Conservation (phyloP, 1,140 invertebrate genomes). For the Leptopilina clavipes region DNA sequence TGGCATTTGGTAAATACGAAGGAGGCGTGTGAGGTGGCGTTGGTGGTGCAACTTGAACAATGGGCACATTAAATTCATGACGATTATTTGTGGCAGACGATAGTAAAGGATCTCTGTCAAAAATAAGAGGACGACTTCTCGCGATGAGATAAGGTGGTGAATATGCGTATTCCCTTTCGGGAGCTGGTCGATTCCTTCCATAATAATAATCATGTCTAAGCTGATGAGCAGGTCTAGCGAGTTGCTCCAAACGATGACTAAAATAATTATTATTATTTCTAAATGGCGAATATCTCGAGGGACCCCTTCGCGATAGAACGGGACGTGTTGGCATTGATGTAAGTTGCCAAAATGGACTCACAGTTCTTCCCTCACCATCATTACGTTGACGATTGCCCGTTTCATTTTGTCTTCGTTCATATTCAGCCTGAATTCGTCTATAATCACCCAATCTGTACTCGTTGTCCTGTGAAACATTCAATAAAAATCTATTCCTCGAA, state of each 20-base stretch:
- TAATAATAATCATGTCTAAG: conserved; percentile 5
- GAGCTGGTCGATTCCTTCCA: conserved; percentile 47
- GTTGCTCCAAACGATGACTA: conserved; percentile 11
- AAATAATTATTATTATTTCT: conserved; percentile 29
- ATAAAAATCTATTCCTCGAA: conserved; percentile 27
- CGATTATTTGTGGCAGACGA: neutral
- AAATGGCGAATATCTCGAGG: conserved; percentile 36
- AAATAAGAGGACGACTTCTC: neutral
- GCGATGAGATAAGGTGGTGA: neutral
- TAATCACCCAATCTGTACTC: neutral
- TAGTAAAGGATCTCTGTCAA: conserved; percentile 10
- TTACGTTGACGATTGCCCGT: neutral
- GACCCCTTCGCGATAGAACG: conserved; percentile 35
- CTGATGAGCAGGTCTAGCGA: neutral
- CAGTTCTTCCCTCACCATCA: neutral
- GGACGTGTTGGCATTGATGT: conserved; percentile 13
- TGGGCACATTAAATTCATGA: conserved; percentile 19
- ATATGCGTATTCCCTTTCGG: conserved; percentile 5
- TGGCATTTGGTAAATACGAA: conserved; percentile 44
- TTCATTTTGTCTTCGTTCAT: neutral
- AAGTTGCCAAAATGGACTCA: neutral
- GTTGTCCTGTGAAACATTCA: neutral
- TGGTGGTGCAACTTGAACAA: conserved; percentile 39
- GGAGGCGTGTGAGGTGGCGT: conserved; percentile 48
- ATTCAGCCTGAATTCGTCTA: neutral